These are phyloP conservation scores for Epinotia nisella DNA, from an alignment of 2,888 invertebrate genomes.

Conservation along the genomic window DNA sequence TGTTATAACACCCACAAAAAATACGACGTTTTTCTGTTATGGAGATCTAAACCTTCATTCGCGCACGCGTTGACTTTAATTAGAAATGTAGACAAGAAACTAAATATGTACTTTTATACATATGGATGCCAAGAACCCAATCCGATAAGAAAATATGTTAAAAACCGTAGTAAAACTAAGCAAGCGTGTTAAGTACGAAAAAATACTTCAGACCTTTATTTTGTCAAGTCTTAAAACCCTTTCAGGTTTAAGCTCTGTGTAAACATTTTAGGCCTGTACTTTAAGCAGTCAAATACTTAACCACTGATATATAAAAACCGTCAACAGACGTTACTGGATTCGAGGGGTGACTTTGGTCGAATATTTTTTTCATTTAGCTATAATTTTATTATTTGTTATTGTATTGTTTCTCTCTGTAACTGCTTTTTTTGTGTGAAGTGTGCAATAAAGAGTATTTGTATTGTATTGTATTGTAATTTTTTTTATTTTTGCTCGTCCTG, in stretches of 20 bases:
- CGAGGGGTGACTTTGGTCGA: too few species aligned
- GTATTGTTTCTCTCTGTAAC: too few species aligned
- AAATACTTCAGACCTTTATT: slow-evolving; percentile 29
- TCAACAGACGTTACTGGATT: too few species aligned
- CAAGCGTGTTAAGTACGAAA: slow-evolving; percentile 20
- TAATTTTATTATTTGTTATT: too few species aligned
- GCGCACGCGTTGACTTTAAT: slow-evolving; percentile 48
- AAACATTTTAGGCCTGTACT: slow-evolving; percentile 15
- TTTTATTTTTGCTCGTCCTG: too few species aligned
- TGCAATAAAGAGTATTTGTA: too few species aligned
- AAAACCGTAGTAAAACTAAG: slow-evolving; percentile 14
- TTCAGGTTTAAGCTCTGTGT: slow-evolving; percentile 34
- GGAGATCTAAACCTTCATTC: slow-evolving; percentile 2
- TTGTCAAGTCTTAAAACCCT: slow-evolving; percentile 34
- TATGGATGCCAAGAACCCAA: slow-evolving; percentile 6
- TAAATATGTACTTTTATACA: slow-evolving; percentile 10
- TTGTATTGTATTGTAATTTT: too few species aligned
- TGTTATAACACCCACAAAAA: neutral
- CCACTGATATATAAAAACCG: neutral
- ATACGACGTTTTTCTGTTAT: neutral
- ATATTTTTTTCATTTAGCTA: too few species aligned
- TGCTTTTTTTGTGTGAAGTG: too few species aligned
- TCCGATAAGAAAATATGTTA: slow-evolving; percentile 17
- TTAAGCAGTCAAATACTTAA: slow-evolving; percentile 11
- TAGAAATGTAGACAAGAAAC: slow-evolving; percentile 42